Base-by-base conservation (phyloP, 2,797 vertebrate species). In the Dendrocincla fuliginosa region DNA sequence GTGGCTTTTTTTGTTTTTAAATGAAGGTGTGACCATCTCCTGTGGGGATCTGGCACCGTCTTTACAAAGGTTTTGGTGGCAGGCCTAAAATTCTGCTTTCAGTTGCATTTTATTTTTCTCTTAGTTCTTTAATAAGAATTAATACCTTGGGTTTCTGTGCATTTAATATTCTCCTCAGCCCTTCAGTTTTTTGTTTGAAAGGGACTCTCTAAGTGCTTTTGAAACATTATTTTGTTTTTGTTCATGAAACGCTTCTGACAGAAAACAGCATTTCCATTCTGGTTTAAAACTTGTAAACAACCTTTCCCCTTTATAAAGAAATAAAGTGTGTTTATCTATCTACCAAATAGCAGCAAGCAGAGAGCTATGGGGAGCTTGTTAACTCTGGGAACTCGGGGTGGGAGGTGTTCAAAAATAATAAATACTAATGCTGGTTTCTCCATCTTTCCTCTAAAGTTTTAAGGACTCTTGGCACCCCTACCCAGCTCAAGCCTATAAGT, bases 211-310 rank as follows among this genome's bases (percentile, higher is more conserved):
- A 96, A 97, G 92, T 70, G 87, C 64, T 93, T 87, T 84, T 76
- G 50, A 84, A 93, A 56, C 33, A 64, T 84, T 68, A 88, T 84
- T 94, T 92, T 1, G 4, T 68, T 91, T 65, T 69, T 95, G 91
- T 94, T 95, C 88, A n/a, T 6, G 0, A 75, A 90, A 75, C 28
- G 11, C 55, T 84, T 67, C 39, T 90, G 88, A 87, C 63, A 68
- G 84, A 88, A 94, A 95, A 83, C 75, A 89, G 55, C 81, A 81
- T 90, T 94, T 90, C 78, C 76, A 75, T 85, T 93, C 81, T 74
- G 61, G 44, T 93, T 94, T 52, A 68, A 74, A 92, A 94, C 86
- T 84, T 89, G 83, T 91, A 94, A 95, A 95, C 94, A 96, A 84
- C 84, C 81, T 90, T 96, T 89, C 84, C 75, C 69, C 94, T 75